These are phyloP conservation scores for Trichechus manatus DNA, from an alignment of 2,113 vertebrate genomes.

Conservation along the genomic window DNA sequence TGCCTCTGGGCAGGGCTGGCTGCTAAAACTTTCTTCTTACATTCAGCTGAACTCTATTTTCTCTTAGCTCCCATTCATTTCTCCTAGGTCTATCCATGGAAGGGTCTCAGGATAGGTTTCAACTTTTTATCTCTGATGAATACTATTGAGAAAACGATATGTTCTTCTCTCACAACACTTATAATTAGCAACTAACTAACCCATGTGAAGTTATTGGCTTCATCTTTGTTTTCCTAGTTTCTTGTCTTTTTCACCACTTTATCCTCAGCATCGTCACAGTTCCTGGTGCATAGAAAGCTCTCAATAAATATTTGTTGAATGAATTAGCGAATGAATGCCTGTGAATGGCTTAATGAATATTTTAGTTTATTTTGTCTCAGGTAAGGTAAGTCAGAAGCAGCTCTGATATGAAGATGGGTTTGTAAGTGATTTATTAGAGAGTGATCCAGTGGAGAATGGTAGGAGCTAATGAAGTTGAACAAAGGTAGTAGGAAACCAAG, in stretches of 20 bases:
- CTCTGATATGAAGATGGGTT: neutral
- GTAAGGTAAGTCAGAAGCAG: neutral
- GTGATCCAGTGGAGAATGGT: neutral
- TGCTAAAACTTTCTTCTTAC: slow-evolving; percentile 8
- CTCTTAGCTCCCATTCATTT: neutral
- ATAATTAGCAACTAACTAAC: slow-evolving; percentile 14
- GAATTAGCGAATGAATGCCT: neutral
- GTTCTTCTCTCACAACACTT: neutral
- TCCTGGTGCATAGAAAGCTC: neutral
- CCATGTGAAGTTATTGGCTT: neutral
- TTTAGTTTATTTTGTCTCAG: neutral
- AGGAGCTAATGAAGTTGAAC: neutral
- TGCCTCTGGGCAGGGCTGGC: neutral
- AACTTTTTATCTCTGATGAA: neutral
- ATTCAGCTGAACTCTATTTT: slow-evolving; percentile 17
- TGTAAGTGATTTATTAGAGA: neutral
- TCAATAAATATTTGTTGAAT: neutral
- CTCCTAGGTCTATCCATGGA: neutral
- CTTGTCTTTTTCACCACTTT: neutral
- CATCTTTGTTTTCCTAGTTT: neutral
- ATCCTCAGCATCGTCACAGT: neutral
- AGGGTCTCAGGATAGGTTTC: neutral
- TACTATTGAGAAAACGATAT: neutral
- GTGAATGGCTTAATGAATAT: neutral
- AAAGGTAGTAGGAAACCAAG: neutral